Conservation (phyloP, 2,113 vertebrate genomes). For the Irena cyanogastra region DNA sequence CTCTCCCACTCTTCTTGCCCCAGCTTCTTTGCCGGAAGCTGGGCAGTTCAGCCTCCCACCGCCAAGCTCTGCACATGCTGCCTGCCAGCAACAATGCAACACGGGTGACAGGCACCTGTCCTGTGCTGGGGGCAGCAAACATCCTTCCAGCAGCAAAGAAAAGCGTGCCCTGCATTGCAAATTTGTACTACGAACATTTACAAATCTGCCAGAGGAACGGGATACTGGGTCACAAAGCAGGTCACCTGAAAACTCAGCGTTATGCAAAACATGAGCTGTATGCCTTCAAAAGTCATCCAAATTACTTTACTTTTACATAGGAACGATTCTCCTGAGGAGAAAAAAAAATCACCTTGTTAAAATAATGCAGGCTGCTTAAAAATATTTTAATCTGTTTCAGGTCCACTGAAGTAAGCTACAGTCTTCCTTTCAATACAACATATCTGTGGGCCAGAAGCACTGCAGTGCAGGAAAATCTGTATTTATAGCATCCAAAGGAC, state of each 20-base stretch:
- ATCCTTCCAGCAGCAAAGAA: not conserved
- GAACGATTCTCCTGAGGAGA: not conserved
- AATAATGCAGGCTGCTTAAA: not conserved
- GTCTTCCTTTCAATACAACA: not conserved
- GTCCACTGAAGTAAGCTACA: not conserved
- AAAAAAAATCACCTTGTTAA: not conserved
- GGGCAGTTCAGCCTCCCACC: not conserved
- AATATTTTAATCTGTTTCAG: not conserved
- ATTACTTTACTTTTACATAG: constrained; percentile 26
- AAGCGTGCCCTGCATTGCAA: not conserved
- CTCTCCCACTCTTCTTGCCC: not conserved
- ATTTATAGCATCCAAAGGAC: not conserved
- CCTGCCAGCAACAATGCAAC: not conserved
- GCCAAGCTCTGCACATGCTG: not conserved
- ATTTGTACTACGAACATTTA: not conserved
- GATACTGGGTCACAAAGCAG: constrained; percentile 51
- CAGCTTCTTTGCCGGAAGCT: not conserved
- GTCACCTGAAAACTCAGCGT: constrained; percentile 61
- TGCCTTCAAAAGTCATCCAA: constrained; percentile 29
- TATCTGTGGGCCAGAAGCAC: not conserved
- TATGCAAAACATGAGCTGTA: constrained; percentile 40
- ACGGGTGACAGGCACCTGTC: not conserved
- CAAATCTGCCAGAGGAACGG: not conserved
- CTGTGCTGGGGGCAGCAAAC: not conserved
- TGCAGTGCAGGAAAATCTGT: not conserved